Evolutionary conservation across 2,797 vertebrate species (phyloP), one percentile per base, ranked within the genome.

Genomic region (Ctenosaura bakeri): DNA sequence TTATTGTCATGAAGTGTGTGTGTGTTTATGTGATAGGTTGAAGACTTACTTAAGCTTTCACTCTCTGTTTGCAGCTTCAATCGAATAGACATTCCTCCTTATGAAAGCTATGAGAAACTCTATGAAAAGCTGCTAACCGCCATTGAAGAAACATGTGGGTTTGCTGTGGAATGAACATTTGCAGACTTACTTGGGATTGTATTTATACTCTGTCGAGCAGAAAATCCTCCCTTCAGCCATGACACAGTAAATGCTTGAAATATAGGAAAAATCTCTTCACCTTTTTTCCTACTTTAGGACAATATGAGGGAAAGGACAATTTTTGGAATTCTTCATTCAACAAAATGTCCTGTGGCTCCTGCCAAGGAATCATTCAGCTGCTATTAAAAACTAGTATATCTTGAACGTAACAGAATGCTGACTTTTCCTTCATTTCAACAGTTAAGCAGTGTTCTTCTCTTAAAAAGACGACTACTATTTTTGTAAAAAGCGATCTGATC

Each of bases 61-160:
- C 87, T 94, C 66, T 95, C 3, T 93, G 12, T 64, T 91, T 87
- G 38, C 96, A 99, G 99, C 96, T 99, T 99, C 95, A 99, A 99
- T 95, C 98, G 99, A 95, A 98, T 99, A 84, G 99, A 99, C 98
- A 98, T 99, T 98, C 99, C 99, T 86, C 98, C 98, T 0, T 99
- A 99, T 3, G 99, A 99, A 96, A 98, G 96, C 94, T 99, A 99
- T 26, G 99, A 99, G 94, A 99, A 99, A 97, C 98, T 99, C 18
- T 99, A 99, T 84, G 98, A 99, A 97, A 98, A 98, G 98, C 98
- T 98, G 96, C 98, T 98, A 95, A 99, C 99, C 24, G 99, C 99
- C 97, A 99, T 99, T 69, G 99, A 99, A 97, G 99, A 99, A 97
- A 99, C 99, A 2, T 99, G 99, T 85, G 99, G 99, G 95, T 99